phyloP scores from a whole-genome alignment of 2,113 vertebrate species.

The Galbula dea region DNA sequence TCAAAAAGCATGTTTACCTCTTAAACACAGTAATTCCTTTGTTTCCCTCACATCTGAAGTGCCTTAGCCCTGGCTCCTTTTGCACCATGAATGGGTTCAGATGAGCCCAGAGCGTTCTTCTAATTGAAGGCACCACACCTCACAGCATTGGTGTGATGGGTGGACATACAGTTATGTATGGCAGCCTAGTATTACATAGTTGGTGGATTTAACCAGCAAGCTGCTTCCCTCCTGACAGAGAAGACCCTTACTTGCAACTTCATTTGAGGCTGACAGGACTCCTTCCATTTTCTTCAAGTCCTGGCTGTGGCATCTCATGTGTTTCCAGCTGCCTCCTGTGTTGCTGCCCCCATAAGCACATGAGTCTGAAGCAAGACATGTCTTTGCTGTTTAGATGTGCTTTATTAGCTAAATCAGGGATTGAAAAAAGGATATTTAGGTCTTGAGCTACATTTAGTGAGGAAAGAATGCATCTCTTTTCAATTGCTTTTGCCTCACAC shows the following conservation, averaged over 20 bases:
- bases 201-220: not conserved
- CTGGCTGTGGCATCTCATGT: not conserved
- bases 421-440: not conserved
- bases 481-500: not conserved
- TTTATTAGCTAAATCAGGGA: not conserved
- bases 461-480: not conserved
- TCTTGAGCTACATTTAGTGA: not conserved
- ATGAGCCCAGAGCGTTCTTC: not conserved
- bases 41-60: not conserved
- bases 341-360: not conserved
- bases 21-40: not conserved
- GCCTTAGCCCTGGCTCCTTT: not conserved
- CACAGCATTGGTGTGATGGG: not conserved
- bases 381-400: not conserved
- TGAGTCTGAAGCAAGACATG: not conserved
- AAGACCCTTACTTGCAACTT: not conserved
- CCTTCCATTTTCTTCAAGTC: not conserved
- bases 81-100: not conserved
- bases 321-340: not conserved
- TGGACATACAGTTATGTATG: too few species aligned
- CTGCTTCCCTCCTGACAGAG: not conserved
- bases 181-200: not conserved
- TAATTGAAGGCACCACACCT: not conserved
- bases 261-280: not conserved
- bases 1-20: not conserved